These are phyloP conservation scores for Xanthia icteritia DNA, from an alignment of 2,888 invertebrate species.

Conservation along the genomic window DNA sequence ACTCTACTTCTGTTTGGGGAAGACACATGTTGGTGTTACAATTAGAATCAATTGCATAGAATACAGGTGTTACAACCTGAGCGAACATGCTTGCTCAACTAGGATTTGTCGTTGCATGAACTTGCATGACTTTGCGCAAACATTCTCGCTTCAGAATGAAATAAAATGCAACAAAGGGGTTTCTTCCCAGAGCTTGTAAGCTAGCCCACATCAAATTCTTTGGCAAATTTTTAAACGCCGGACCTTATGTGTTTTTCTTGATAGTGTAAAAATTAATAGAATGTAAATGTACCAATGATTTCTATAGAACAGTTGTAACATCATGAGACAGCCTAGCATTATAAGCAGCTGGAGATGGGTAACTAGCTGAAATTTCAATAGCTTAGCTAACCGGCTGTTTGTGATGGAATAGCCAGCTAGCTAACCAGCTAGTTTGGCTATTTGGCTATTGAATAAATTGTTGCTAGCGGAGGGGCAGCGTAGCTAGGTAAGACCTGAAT, in stretches of 20 bases:
- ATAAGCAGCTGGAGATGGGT: neutral
- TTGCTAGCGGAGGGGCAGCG: no score
- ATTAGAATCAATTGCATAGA: no score
- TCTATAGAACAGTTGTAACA: neutral
- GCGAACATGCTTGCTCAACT: neutral
- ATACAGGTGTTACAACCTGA: neutral
- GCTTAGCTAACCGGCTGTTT: no score
- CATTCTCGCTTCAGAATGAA: neutral
- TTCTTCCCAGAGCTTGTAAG: neutral
- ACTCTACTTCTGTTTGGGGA: constrained; percentile 81
- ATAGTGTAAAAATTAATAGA: neutral
- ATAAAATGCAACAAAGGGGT: neutral
- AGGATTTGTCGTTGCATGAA: neutral
- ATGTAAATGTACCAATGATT: neutral
- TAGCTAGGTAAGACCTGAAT: no score
- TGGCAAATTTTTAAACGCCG: no score
- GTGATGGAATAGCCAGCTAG: no score
- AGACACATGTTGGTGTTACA: neutral
- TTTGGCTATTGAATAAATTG: no score
- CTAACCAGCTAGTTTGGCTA: no score
- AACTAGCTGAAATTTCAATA: no score
- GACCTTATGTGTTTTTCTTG: neutral
- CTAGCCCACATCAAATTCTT: neutral
- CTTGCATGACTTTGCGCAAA: neutral
- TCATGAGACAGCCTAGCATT: neutral